Conservation (phyloP, 1,140 invertebrate species). For the Radopholus similis region DNA sequence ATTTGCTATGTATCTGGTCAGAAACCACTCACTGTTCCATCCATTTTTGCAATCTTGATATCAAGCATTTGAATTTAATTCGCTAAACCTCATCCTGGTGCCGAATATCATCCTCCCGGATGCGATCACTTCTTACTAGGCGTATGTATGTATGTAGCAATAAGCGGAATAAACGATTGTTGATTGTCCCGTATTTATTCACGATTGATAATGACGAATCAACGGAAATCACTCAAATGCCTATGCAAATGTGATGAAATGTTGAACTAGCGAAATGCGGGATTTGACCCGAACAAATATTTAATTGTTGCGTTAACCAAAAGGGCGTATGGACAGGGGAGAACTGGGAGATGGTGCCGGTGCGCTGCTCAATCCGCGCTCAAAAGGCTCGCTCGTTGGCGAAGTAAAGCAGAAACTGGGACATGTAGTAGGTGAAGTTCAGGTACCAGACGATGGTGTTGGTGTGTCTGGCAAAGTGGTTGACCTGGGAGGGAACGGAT, state of each 20-base stretch:
- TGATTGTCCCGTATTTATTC: no score
- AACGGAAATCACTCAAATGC: background rate
- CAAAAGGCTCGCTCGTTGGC: constrained; percentile 38
- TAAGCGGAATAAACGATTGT: no score
- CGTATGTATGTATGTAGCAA: background rate
- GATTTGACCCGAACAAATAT: no score
- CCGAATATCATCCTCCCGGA: background rate
- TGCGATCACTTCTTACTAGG: background rate
- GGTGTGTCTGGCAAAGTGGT: constrained; percentile 40
- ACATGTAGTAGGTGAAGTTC: constrained; percentile 38
- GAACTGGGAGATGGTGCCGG: no score
- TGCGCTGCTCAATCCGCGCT: background rate
- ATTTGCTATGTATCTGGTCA: no score
- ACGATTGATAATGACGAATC: no score
- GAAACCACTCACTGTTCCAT: no score
- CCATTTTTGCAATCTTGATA: no score
- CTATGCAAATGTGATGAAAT: background rate
- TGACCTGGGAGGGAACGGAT: background rate
- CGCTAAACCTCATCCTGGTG: background rate
- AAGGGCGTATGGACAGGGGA: no score
- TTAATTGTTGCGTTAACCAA: background rate
- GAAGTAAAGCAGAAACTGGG: constrained; percentile 36
- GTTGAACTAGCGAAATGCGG: background rate
- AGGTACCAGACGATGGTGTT: constrained; percentile 29
- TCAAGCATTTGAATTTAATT: no score